A percentile compares a stretch with the other conserved stretches of the same genome.
Conservation (phyloP, 1,140 invertebrate genomes). For the Ridgeia piscesae region DNA sequence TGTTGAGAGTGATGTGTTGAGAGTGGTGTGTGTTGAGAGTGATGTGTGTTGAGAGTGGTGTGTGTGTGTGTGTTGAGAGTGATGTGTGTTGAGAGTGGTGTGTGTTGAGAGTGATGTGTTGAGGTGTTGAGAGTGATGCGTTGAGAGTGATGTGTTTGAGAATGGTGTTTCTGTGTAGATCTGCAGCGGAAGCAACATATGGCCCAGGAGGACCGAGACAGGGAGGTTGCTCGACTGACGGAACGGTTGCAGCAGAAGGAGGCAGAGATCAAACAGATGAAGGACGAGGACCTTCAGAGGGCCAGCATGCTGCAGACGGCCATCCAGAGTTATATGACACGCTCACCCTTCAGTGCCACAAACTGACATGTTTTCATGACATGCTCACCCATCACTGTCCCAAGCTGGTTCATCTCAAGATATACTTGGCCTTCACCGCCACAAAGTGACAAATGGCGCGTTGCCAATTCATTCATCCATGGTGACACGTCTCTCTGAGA, state of each 20-base stretch:
- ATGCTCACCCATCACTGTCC: neutral
- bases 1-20: no score
- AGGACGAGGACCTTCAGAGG: conserved; percentile 6
- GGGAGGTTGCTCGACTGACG: neutral
- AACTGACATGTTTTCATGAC: neutral
- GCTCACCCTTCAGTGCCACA: neutral
- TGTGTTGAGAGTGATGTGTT: neutral
- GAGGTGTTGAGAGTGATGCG: no score
- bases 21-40: no score
- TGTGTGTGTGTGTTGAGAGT: no score
- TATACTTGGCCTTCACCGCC: no score
- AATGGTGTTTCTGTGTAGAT: neutral
- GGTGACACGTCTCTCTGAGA: neutral
- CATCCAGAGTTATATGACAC: conserved; percentile 17
- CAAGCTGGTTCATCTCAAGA: no score
- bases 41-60: no score
- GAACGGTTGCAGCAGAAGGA: neutral
- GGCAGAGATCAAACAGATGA: conserved; percentile 14
- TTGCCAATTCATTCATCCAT: neutral
- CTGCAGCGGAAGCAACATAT: neutral
- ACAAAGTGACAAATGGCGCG: neutral
- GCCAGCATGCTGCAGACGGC: conserved; percentile 17
- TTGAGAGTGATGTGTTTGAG: no score
- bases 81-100: no score
- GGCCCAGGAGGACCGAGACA: neutral